Evolutionary conservation across 2,797 vertebrate species (phyloP), one percentile per base, ranked within the genome.

Genomic region (Dicrostonyx torquatus): DNA sequence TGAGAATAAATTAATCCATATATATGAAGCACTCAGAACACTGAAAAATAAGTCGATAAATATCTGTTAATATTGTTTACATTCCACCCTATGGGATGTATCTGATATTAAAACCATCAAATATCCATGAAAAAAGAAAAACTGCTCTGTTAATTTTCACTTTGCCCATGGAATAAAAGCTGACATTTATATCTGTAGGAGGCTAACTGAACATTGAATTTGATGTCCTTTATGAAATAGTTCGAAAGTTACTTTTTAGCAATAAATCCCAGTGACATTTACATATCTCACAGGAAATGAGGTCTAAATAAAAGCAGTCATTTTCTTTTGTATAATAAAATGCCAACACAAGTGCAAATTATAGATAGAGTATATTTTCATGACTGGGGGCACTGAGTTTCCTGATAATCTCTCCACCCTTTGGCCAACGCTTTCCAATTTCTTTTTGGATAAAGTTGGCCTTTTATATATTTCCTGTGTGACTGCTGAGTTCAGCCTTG

Each of bases 241-340:
- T 37, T 55, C 29, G 24, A 88, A 89, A 93, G 31, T 92, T 90
- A 40, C 48, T 88, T 90, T 90, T 85, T 40, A 48, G 95, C 48
- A 92, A 86, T 90, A 92, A 95, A 53, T 82, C 20, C 90, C 82
- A 90, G 37, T 83, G 87, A 7, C 29, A 87, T 82, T 90, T 94
- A 78, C 89, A n/a, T 89, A 64, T 72, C 76, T 92, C 73, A 91
- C 34, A 91, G 83, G 85, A 95, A 92, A 90, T 93, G 77, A 95
- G 87, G 48, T 45, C 12, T 78, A 37, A 24, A 45, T 84, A 76
- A 43, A 12, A 48, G 34, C 66, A 29, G 60, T 40, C 72, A 45
- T 95, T 97, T 96, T 83, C 37, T 93, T 94, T 89, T 96, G 75
- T 77, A 22, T 87, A 84, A 84, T n/a, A 92, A 85, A 70, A 87